These are phyloP conservation scores for Thunnus thynnus DNA, from an alignment of 2,113 vertebrate species.

Conservation along the genomic window DNA sequence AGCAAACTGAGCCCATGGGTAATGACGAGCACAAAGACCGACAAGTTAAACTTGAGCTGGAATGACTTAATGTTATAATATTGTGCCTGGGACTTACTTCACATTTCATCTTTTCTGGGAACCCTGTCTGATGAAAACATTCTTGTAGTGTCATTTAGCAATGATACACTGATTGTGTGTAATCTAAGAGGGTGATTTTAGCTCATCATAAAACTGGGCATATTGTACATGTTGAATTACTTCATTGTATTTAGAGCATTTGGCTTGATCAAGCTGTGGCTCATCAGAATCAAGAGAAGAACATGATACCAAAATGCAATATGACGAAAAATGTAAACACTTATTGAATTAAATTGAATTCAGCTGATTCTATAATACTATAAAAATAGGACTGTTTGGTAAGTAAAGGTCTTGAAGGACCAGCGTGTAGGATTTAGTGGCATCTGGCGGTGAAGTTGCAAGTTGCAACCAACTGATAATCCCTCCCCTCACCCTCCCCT, in stretches of 20 bases:
- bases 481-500: too few relatives aligned
- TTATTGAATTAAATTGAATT: not conserved
- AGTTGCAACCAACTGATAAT: too few relatives aligned
- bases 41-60: not conserved
- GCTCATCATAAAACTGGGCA: constrained; percentile 45
- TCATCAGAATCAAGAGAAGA: constrained; percentile 30
- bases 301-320: constrained; percentile 1
- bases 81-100: constrained; percentile 17
- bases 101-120: constrained; percentile 22
- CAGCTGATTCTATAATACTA: not conserved
- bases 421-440: too few relatives aligned
- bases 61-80: constrained; percentile 9
- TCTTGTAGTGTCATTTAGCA: constrained; percentile 21
- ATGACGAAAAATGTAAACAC: not conserved
- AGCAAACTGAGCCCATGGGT: constrained; percentile 26
- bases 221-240: constrained; percentile 19
- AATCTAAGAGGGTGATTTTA: constrained; percentile 32
- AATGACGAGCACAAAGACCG: constrained; percentile 21
- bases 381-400: not conserved
- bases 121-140: constrained; percentile 47
- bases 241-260: constrained; percentile 11
- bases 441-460: too few relatives aligned
- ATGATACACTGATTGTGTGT: constrained; percentile 49
- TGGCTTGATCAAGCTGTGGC: not conserved
- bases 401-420: not conserved